phyloP scores from a whole-genome alignment of 2,888 invertebrate genomes.

The Toxonevra muliebris region DNA sequence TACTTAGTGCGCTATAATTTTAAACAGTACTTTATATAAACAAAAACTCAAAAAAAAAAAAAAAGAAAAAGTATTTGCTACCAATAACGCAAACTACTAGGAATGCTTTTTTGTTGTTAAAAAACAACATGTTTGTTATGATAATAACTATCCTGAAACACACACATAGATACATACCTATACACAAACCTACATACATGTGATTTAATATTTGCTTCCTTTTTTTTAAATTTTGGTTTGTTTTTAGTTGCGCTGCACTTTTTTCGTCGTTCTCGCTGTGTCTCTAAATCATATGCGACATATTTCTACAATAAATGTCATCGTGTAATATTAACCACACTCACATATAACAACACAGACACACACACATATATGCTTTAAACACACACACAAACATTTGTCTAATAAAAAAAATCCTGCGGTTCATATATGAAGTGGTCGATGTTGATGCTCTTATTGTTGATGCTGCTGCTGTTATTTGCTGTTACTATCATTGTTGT shows the following conservation, averaged over 20 bases:
- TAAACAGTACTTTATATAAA: too few species aligned
- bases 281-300: background rate
- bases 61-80: too few species aligned
- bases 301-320: background rate
- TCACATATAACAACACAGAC: background rate
- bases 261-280: too few species aligned
- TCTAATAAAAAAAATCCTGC: constrained; percentile 3
- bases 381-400: background rate
- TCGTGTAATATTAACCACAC: background rate
- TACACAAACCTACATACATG: too few species aligned
- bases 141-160: too few species aligned
- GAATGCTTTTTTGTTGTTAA: too few species aligned
- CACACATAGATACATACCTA: background rate
- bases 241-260: too few species aligned
- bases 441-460: background rate
- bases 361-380: background rate
- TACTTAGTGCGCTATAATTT: too few species aligned
- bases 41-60: too few species aligned
- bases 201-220: background rate
- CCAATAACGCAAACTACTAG: too few species aligned
- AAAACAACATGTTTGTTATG: too few species aligned
- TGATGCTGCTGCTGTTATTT: background rate
- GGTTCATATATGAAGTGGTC: constrained; percentile 4
- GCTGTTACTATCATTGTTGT: background rate
- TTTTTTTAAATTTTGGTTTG: too few species aligned